Evolutionary conservation across 2,797 vertebrate species (phyloP).

Genomic region (Clarias fuscus): DNA sequence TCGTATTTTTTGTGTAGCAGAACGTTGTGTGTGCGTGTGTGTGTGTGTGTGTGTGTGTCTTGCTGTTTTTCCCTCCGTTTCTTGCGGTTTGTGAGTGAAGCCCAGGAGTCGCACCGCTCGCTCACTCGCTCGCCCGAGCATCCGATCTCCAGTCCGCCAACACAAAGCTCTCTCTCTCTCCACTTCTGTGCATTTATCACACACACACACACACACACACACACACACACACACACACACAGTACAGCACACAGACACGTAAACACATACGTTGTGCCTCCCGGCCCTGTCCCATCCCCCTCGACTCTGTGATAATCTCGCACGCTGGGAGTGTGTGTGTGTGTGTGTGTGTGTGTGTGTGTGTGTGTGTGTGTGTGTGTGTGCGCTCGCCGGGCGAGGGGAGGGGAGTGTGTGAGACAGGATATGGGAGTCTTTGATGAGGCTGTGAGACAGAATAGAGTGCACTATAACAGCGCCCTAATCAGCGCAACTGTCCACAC

Average conservation of each 20-base stretch:
- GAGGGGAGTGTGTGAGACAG: constrained; percentile 81
- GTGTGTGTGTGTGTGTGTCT: neutral
- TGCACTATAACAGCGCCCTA: constrained; percentile 73
- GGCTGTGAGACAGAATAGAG: constrained; percentile 78
- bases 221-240: constrained; percentile 30
- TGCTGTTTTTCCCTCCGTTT: constrained; percentile 14
- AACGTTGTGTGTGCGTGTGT: neutral
- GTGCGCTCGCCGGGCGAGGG: constrained; percentile 28
- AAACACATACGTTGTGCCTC: constrained; percentile 69
- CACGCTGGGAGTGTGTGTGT: constrained; percentile 45
- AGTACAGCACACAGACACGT: constrained; percentile 31
- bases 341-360: constrained; percentile 25
- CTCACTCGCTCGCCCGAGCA: constrained; percentile 84
- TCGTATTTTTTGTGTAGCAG: neutral
- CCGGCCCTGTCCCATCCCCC: constrained; percentile 49
- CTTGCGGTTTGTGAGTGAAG: constrained; percentile 96
- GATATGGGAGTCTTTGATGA: constrained; percentile 95
- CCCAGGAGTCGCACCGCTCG: constrained; percentile 86
- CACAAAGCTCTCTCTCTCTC: constrained; percentile 79
- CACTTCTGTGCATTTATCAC: neutral
- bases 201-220: constrained; percentile 31
- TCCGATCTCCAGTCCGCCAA: constrained; percentile 86
- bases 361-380: constrained; percentile 23
- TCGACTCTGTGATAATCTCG: constrained; percentile 39
- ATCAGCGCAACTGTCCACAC: constrained; percentile 60